Base-by-base conservation (phyloP, 2,797 vertebrate genomes). In the Rallus crepitans region DNA sequence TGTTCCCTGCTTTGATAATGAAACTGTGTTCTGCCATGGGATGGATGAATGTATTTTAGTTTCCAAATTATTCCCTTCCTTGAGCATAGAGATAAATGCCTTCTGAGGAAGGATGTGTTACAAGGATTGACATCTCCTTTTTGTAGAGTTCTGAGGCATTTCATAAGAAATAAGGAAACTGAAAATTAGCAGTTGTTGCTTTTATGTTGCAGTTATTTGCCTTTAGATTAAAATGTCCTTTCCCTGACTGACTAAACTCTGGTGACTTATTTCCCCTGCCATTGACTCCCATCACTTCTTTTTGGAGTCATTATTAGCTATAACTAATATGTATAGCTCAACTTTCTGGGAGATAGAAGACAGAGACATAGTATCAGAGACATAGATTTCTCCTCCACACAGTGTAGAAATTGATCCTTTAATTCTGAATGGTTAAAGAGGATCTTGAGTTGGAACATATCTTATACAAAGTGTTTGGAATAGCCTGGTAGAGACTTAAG, bases 381-480 rank as follows among this genome's bases (percentile, higher is more conserved):
- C 30, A 18, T 33, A 66, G 56, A 4, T 8, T 16, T 52, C n/a
- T 90, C 50, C 27, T 78, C 15, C 20, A 13, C 2, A 11, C 7
- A 21, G 0, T 4, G 53, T 50, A 68, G 31, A 94, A 83, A 65
- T 57, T 31, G 18, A 63, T 40, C 27, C 66, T 82, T 77, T 68
- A 30, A 45, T 76, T 28, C 59, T 60, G 66, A 93, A 86, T 50
- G 30, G 63, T 59, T 82, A 80, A 69, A 89, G 37, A 77, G 39
- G 45, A 55, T 82, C 48, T 86, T 80, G 68, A 91, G 30, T 48
- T 65, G 52, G 45, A 95, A 47, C 68, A 60, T n/a, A 13, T 68
- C 76, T 80, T 90, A n/a, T 35, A 42, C 25, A 76, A 57, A 17
- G 66, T 60, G 27, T 93, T 91, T 94, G 80, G 82, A 96, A 87